A percentile compares a stretch with the other conserved stretches of the same genome.
phyloP scores from a whole-genome alignment of 1,140 invertebrate species.

The Drosophila pruinosa region DNA sequence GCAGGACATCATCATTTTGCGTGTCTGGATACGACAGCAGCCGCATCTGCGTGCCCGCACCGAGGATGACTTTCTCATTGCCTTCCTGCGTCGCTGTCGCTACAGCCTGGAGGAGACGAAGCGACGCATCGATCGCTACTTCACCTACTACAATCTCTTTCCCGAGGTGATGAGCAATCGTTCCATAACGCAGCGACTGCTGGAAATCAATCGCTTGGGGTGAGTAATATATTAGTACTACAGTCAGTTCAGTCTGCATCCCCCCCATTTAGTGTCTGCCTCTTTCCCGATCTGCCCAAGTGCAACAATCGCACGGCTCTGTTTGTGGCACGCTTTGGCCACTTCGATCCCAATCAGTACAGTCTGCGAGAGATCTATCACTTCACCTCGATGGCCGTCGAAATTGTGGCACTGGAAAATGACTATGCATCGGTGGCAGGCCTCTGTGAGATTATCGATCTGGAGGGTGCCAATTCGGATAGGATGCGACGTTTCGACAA shows the following conservation, averaged over 20 bases:
- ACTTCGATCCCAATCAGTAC: conserved; percentile 83
- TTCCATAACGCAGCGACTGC: conserved; percentile 71
- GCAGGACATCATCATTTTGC: conserved; percentile 85
- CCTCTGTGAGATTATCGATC: conserved; percentile 83
- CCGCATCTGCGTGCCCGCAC: conserved; percentile 84
- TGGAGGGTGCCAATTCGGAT: conserved; percentile 81
- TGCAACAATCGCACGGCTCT: conserved; percentile 83
- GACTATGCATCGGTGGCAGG: conserved; percentile 80
- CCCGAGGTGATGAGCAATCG: conserved; percentile 84
- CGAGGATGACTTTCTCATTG: conserved; percentile 86
- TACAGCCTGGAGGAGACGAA: conserved; percentile 87
- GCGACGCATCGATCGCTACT: conserved; percentile 86
- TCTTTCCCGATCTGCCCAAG: conserved; percentile 74
- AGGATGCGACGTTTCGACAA: conserved; percentile 84
- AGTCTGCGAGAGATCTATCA: conserved; percentile 81
- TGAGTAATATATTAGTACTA: conserved; percentile 59
- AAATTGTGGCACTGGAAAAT: conserved; percentile 82
- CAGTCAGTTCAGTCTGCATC: no score
- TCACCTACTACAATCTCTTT: conserved; percentile 84
- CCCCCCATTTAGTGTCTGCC: conserved; percentile 51
- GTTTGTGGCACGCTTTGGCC: conserved; percentile 83
- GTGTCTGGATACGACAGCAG: conserved; percentile 87
- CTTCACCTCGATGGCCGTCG: conserved; percentile 82
- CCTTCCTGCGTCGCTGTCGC: conserved; percentile 87
- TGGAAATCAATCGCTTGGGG: conserved; percentile 84